Conservation (phyloP, 2,888 invertebrate genomes). For the Nymphalis c-album region DNA sequence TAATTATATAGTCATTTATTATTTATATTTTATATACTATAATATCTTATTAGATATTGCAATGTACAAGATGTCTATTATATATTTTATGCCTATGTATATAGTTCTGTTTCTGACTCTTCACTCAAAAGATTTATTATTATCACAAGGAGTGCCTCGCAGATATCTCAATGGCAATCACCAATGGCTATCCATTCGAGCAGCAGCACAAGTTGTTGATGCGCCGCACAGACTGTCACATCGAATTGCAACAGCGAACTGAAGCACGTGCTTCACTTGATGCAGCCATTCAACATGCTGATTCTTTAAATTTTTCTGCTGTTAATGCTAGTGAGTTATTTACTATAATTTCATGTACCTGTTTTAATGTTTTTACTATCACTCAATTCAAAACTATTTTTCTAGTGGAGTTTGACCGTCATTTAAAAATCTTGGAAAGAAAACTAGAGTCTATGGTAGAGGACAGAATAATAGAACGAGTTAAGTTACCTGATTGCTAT, state of each 20-base stretch:
- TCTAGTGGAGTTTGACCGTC: constrained; percentile 63
- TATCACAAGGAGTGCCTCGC: constrained; percentile 79
- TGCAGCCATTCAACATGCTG: constrained; percentile 50
- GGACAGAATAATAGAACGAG: constrained; percentile 39
- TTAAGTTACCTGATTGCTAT: constrained; percentile 62
- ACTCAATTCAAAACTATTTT: constrained; percentile 24
- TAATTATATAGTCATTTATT: no score
- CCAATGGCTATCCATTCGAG: constrained; percentile 83
- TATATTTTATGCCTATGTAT: no score
- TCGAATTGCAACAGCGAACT: constrained; percentile 70
- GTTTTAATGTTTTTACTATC: not conserved
- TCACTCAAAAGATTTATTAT: not conserved
- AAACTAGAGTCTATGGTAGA: constrained; percentile 49
- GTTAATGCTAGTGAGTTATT: constrained; percentile 49
- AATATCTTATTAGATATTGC: no score
- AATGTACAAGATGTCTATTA: no score
- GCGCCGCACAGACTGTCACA: constrained; percentile 84
- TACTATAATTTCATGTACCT: not conserved
- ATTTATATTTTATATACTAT: no score
- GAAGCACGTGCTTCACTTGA: constrained; percentile 59
- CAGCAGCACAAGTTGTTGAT: constrained; percentile 84
- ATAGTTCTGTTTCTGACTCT: no score
- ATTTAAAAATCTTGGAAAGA: constrained; percentile 56
- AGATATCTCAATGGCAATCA: constrained; percentile 83
- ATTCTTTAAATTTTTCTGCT: constrained; percentile 44